Base-by-base conservation (phyloP, 2,113 vertebrate species). In the Odontesthes bonariensis region DNA sequence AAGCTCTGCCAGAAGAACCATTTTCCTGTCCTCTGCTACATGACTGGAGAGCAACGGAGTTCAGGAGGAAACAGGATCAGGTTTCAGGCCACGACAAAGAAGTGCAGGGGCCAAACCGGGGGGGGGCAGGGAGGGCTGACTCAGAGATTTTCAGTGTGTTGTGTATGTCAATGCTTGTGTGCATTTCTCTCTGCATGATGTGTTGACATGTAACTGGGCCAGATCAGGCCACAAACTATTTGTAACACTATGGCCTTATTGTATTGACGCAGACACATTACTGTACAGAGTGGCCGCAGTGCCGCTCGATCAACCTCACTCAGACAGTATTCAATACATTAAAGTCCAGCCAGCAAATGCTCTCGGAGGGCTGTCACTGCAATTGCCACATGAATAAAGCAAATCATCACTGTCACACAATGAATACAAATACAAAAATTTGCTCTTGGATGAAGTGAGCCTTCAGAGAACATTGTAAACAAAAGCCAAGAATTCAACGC, bases 21-120 rank as follows among this genome's bases (percentile, higher is more conserved):
- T 63, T 82, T 69, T 71, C 82, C 77, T 52, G 69, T 81, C 64
- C 69, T 80, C 71, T 63, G 63, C 51, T 78, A 63, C 67, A 83
- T 1, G 49, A 33, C 62, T 56, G 44, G 49, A 79, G 56, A 56
- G 64, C 63, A 84, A 82, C 7, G 27, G 55, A 61, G 33, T 62
- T 38, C 63, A 55, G 75, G 31, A 82, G 61, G 79, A 86, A 79
- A 76, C 73, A 3, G 76, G 72, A 89, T 91, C 82, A 57, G 5
- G 67, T 90, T 91, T 86, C 85, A 81, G 62, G 42, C 72, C 33
- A 6, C 70, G 73, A 87, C 79, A 87, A 88, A 83, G 64, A 66
- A 60, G 69, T 57, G 3, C 0, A 38, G 72, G 73, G 74, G 86
- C 66, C 38, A 6, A 62, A 27, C 64, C 60, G 73, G 58, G 66